Conservation (phyloP, 2,797 vertebrate species). For the Crypturellus tataupa region DNA sequence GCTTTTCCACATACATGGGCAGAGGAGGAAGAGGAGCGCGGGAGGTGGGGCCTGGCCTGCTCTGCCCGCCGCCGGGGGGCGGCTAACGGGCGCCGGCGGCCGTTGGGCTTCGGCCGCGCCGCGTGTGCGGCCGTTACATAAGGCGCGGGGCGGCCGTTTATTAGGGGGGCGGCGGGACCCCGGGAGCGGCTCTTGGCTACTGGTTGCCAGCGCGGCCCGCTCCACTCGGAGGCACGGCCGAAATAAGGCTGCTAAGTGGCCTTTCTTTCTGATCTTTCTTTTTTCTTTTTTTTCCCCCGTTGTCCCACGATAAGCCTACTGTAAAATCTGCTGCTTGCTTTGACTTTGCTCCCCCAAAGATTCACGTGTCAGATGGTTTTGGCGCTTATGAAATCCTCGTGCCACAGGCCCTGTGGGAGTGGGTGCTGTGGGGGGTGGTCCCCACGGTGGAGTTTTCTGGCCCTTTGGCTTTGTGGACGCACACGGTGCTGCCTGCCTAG, state of each 20-base stretch:
- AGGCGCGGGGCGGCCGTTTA: no score
- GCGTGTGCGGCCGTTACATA: no score
- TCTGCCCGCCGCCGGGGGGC: no score
- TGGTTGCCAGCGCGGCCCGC: neutral
- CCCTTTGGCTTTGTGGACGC: neutral
- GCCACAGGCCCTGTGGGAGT: neutral
- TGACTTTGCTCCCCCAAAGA: neutral
- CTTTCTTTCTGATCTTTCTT: neutral
- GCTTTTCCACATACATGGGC: constrained; percentile 36
- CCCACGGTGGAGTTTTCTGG: neutral
- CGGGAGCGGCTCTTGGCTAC: neutral
- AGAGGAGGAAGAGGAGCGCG: neutral
- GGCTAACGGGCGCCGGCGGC: no score
- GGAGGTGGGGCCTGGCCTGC: neutral
- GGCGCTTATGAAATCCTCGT: neutral
- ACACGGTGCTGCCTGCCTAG: rapidly evolving
- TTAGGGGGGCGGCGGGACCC: no score
- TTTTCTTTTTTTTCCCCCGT: no score
- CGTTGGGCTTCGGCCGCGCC: no score
- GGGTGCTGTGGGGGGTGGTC: neutral
- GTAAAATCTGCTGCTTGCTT: neutral
- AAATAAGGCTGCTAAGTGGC: rapidly evolving
- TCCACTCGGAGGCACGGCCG: neutral
- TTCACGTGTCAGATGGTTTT: neutral
- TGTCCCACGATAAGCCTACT: neutral